These are phyloP conservation scores for Eupsilia transversa DNA, from an alignment of 2,888 invertebrate species.

Conservation along the genomic window DNA sequence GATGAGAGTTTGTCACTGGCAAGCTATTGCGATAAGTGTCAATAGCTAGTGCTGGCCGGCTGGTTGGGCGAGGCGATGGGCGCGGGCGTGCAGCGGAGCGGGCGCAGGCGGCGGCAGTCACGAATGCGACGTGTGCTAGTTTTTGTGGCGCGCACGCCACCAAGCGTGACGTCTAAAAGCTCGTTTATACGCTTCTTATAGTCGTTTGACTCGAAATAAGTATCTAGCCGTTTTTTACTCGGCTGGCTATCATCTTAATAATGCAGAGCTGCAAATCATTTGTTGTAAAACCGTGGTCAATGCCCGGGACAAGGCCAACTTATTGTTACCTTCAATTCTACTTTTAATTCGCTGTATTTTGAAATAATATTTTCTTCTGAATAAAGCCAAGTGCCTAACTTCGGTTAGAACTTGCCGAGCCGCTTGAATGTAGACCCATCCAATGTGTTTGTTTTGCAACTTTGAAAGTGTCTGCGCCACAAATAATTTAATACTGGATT, in stretches of 20 bases:
- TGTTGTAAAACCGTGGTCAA: constrained; percentile 80
- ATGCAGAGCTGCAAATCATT: constrained; percentile 80
- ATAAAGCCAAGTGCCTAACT: constrained; percentile 38
- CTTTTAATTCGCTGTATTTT: constrained; percentile 64
- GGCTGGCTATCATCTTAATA: constrained; percentile 81
- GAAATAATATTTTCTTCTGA: constrained; percentile 41
- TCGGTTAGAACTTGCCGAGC: constrained; percentile 21
- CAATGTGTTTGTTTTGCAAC: constrained; percentile 38
- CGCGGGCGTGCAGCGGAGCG: constrained; percentile 60
- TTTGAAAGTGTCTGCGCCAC: constrained; percentile 39
- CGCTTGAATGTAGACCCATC: constrained; percentile 31
- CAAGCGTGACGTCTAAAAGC: constrained; percentile 88
- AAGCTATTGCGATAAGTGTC: constrained; percentile 51
- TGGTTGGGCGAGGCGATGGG: constrained; percentile 22
- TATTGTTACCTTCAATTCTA: constrained; percentile 73
- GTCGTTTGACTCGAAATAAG: constrained; percentile 80
- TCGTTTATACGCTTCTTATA: constrained; percentile 88
- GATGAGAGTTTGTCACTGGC: constrained; percentile 1
- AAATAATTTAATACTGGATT: constrained; percentile 33
- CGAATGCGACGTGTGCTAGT: constrained; percentile 82
- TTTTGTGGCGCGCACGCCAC: constrained; percentile 82
- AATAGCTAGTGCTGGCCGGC: constrained; percentile 44
- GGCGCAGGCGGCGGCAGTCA: constrained; percentile 72
- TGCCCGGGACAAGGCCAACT: constrained; percentile 81
- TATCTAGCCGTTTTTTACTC: constrained; percentile 78